Conservation (phyloP, 2,888 invertebrate species). For the Cryptus armator region DNA sequence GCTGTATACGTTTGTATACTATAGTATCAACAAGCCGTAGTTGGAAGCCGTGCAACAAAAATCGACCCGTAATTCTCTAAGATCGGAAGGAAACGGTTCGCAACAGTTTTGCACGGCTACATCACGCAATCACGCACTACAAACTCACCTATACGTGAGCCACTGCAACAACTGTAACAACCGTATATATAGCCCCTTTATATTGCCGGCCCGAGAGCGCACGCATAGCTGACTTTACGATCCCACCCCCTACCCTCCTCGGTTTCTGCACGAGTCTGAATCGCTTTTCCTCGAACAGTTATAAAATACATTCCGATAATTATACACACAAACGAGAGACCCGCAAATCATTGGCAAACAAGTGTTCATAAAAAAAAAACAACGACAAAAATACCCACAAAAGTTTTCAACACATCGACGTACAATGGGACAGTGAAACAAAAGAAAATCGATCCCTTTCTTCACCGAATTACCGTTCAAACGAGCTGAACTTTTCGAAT, state of each 20-base stretch:
- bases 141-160: conserved; percentile 17
- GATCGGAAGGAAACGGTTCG: conserved; percentile 75
- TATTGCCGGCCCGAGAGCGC: conserved; percentile 27
- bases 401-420: background rate
- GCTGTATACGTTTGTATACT: background rate
- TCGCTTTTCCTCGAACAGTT: conserved; percentile 52
- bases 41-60: conserved; percentile 12
- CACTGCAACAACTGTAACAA: conserved; percentile 11
- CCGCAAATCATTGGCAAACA: conserved; percentile 40
- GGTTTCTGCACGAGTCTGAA: conserved; percentile 26
- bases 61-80: conserved; percentile 68
- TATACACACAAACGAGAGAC: conserved; percentile 50
- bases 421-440: background rate
- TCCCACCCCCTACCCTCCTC: conserved; percentile 1
- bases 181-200: conserved; percentile 6
- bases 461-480: no score
- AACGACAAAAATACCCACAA: background rate
- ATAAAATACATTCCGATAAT: conserved; percentile 62
- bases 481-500: no score
- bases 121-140: conserved; percentile 72
- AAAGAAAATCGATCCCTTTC: background rate
- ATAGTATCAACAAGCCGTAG: background rate
- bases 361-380: conserved; percentile 21
- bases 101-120: conserved; percentile 73
- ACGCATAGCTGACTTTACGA: conserved; percentile 60